These are phyloP conservation scores for Drosophila kurseongensis DNA, from an alignment of 1,140 invertebrate genomes.

Conservation along the genomic window DNA sequence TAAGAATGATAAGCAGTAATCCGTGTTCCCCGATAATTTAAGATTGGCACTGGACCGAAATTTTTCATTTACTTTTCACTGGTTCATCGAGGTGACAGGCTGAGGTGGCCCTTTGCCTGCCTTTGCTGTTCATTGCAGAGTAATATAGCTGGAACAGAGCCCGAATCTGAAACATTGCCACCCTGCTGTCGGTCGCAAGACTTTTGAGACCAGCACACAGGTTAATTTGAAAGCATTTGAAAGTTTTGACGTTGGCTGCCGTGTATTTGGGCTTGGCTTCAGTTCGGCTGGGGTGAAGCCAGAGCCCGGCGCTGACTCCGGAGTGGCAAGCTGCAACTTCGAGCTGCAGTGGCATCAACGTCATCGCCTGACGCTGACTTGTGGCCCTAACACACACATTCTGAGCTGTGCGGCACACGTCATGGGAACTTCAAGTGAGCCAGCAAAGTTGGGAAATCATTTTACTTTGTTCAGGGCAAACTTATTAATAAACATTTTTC, in stretches of 20 bases:
- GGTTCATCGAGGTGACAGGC: too few species aligned
- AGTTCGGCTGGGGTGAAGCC: conserved; percentile 4
- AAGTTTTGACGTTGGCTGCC: conserved; percentile 67
- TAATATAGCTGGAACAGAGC: conserved; percentile 11
- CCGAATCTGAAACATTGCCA: conserved; percentile 8
- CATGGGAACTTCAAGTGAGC: conserved; percentile 71
- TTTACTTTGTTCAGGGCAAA: conserved; percentile 73
- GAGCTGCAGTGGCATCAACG: conserved; percentile 20
- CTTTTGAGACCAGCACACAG: conserved; percentile 42
- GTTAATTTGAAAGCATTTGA: conserved; percentile 77
- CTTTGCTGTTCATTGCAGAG: conserved; percentile 19
- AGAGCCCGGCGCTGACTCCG: background rate
- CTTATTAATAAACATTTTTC: conserved; percentile 74
- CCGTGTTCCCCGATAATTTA: too few species aligned
- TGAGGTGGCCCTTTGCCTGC: conserved; percentile 8
- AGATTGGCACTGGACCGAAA: too few species aligned
- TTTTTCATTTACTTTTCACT: too few species aligned
- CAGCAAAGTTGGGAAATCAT: conserved; percentile 70
- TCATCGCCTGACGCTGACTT: conserved; percentile 61
- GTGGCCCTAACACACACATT: conserved; percentile 43
- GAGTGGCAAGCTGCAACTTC: conserved; percentile 6
- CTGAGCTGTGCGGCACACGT: conserved; percentile 61
- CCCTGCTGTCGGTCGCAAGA: conserved; percentile 9
- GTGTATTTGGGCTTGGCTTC: conserved; percentile 7
- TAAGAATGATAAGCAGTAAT: too few species aligned